Base-by-base conservation (phyloP, 2,113 vertebrate species). In the Origma solitaria region DNA sequence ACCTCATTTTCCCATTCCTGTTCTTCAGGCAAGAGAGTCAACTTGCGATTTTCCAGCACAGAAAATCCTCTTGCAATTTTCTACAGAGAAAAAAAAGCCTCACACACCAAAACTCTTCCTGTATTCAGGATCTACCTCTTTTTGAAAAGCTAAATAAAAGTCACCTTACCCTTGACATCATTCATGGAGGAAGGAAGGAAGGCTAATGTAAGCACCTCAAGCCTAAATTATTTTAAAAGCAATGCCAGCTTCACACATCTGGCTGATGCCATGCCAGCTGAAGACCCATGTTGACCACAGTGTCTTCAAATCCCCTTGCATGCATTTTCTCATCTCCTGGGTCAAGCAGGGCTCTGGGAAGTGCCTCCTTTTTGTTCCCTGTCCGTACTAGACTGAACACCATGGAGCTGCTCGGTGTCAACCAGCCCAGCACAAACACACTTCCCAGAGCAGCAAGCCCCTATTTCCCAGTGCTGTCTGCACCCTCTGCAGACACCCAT, bases 401-500 rank as follows among this genome's bases (percentile, higher is more conserved):
- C 27, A 13, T 6, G 40, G 53, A 69, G 45, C 49, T 81, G 40
- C 42, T 73, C 49, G 24, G 11, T 57, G 42, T 15, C 38, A 11
- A 54, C 18, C 37, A 64, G 10, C 33, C 30, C 44, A 72, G 38
- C 72, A 79, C n/a, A 75, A 79, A 49, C 3, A 9, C 27, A 54
- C 12, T 15, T 18, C 38, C 24, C 33, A 53, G 31, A 61, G 37
- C 53, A 65, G 45, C 47, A 75, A 66, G 28, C 11, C 0, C 1
- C 25, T 15, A 1, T 47, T 54, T 35, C 17, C 44, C 53, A 47
- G 21, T 49, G 21, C 16, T 49, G 37, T 3, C 18, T 22, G 31
- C 18, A 49, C 13, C 49, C 3, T 6, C 1, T 0, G 25, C n/a
- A 42, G 33, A 22, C 7, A 7, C 28, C 19, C 11, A 16, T 0